These are phyloP conservation scores for Orthonyx spaldingii DNA, from an alignment of 2,113 vertebrate species.

Conservation along the genomic window DNA sequence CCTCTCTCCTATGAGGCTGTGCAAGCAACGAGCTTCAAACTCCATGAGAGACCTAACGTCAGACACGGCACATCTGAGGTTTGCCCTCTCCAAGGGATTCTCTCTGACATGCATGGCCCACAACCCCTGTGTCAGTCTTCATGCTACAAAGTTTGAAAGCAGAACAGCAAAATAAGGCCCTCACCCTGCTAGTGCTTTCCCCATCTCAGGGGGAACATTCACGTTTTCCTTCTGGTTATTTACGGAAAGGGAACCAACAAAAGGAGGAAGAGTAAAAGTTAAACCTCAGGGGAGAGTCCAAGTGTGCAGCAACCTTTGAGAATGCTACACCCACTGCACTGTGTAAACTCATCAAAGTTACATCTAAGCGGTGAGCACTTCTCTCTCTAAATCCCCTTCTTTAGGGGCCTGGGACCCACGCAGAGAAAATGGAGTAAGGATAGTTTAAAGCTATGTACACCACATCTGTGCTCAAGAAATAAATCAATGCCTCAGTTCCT, in stretches of 20 bases:
- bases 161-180: background rate
- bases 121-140: background rate
- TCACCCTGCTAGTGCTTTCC: background rate
- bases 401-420: background rate
- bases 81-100: background rate
- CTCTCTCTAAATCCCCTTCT: background rate
- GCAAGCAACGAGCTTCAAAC: background rate
- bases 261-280: background rate
- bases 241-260: background rate
- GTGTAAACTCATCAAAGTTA: background rate
- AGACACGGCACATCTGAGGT: background rate
- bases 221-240: background rate
- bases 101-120: background rate
- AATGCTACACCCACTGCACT: rapidly evolving
- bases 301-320: background rate
- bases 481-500: background rate
- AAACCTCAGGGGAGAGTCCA: background rate
- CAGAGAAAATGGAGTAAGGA: background rate
- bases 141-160: background rate
- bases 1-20: background rate
- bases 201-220: background rate
- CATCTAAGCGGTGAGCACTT: background rate
- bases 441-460: background rate
- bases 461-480: background rate
- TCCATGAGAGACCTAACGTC: background rate